phyloP scores from a whole-genome alignment of 2,797 vertebrate species.

The Parauchenoglanis ngamensis region DNA sequence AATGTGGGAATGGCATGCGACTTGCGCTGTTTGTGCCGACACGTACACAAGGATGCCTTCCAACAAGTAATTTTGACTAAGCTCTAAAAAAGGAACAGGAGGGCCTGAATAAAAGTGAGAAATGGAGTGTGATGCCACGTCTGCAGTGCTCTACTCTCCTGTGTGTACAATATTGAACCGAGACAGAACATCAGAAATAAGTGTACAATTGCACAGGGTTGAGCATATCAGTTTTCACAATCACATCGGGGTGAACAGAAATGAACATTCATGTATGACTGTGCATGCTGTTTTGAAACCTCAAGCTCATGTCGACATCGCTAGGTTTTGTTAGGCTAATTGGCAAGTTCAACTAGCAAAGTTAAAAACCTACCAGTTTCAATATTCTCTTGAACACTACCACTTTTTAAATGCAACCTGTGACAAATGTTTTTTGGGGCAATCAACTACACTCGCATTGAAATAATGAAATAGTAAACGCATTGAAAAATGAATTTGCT shows the following conservation, averaged over 20 bases:
- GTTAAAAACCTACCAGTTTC: neutral
- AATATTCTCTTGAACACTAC: neutral
- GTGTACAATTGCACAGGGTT: neutral
- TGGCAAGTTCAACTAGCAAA: neutral
- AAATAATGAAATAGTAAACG: neutral
- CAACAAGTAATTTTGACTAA: neutral
- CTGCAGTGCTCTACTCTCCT: neutral
- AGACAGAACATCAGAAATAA: neutral
- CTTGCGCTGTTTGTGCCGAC: neutral
- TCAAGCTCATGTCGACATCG: neutral
- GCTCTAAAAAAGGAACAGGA: neutral
- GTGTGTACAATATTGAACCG: neutral
- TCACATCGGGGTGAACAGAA: neutral
- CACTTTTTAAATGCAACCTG: neutral
- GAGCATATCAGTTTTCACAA: neutral
- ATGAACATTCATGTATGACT: neutral
- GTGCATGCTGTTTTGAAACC: neutral
- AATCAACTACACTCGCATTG: neutral
- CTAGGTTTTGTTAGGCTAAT: neutral
- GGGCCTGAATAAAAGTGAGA: neutral
- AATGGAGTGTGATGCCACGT: neutral
- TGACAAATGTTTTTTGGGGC: neutral
- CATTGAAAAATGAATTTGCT: neutral
- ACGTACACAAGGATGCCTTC: neutral
- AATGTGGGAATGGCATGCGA: neutral